Percentiles rank a stretch among this genome's conserved stretches.
These are phyloP conservation scores for Colinus virginianus DNA, from an alignment of 2,113 vertebrate genomes.

Conservation along the genomic window DNA sequence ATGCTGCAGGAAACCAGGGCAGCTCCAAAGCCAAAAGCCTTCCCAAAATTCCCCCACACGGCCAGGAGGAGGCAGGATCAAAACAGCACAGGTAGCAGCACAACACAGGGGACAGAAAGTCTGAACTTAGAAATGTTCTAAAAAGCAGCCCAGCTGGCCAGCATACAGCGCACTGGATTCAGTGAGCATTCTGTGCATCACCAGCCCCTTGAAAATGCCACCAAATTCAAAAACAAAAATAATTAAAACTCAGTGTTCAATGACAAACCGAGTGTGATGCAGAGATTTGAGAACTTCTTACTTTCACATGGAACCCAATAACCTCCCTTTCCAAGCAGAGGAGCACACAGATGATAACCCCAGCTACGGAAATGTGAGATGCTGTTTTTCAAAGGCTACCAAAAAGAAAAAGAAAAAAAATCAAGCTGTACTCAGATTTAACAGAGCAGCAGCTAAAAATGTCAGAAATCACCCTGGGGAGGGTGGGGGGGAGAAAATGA, in stretches of 20 bases:
- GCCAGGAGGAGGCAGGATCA: not conserved
- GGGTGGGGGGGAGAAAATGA: not conserved
- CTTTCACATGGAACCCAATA: not conserved
- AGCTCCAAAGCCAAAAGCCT: not conserved
- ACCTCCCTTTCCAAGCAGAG: not conserved
- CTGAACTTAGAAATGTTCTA: not conserved
- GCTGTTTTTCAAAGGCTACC: not conserved
- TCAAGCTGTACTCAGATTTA: not conserved
- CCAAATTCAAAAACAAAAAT: not conserved
- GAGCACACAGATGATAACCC: not conserved
- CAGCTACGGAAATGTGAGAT: not conserved
- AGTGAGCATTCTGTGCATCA: not conserved
- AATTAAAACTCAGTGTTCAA: accelerated
- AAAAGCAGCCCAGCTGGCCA: not conserved
- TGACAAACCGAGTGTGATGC: not conserved
- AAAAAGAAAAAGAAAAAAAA: not conserved
- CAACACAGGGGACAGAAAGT: not conserved
- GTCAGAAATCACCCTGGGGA: not conserved
- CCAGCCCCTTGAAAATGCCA: not conserved
- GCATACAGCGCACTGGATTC: not conserved
- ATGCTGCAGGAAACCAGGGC: not conserved
- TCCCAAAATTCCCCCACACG: not conserved
- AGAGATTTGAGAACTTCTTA: not conserved
- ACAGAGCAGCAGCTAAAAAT: not conserved
- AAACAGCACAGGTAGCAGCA: not conserved